Evolutionary conservation across 2,888 invertebrate genomes (phyloP), one percentile per base, ranked within the genome.

Genomic region (Automeris io): DNA sequence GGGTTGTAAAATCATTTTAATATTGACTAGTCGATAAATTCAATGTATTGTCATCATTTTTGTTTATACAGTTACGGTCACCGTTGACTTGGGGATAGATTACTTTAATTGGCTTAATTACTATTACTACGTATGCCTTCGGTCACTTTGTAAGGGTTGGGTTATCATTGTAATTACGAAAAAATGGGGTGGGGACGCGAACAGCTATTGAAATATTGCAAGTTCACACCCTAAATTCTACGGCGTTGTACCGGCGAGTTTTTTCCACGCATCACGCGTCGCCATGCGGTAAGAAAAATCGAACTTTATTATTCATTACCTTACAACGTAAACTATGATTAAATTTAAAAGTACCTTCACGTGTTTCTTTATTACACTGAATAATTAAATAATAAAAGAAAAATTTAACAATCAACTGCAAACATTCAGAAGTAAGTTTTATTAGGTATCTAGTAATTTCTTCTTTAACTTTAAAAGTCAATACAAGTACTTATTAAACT

Each of bases 261-360:
- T 16, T 4, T 25, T 29, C 21, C 5, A 29, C 9, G n/a, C 12
- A 36, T 26, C 22, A 12, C 12, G 16, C 29, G 29, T 29, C 29
- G 29, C 29, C 29, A 29, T 29, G 29, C 13, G 29, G 29, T 29
- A 29, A 29, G 29, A 29, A 29, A 29, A 29, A 29, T n/a, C 29
- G 13, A 29, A 29, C 3, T n/a, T n/a, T 29, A 19, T 19, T 19
- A 5, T 19, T 19, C 19, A 19, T 16, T 16, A 8, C 22, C 8
- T 16, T 16, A 16, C 16, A 16, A 16, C 16, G 13, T 26, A 13
- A 26, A 26, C 6, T 11, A 13, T 12, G 5, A 11, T 3, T 3
- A 13, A 5, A 5, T 26, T 2, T 26, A 26, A n/a, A n/a, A n/a
- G n/a, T n/a, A n/a, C n/a, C n/a, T n/a, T n/a, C n/a, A n/a, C n/a